phyloP scores from a whole-genome alignment of 2,888 invertebrate species.

The Aleiodes leptofemur region DNA sequence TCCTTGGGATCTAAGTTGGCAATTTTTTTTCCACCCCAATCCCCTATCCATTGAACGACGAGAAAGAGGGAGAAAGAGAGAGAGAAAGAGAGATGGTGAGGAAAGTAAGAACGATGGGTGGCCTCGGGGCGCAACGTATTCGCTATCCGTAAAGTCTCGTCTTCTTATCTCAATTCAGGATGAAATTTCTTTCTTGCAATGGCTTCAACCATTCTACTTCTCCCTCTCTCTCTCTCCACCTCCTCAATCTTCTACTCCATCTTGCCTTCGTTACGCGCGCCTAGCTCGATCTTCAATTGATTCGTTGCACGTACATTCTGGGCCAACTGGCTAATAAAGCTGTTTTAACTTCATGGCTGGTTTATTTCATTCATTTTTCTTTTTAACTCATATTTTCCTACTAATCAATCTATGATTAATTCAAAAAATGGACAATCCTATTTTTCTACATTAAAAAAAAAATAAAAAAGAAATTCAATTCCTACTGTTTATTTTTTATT shows the following conservation, averaged over 20 bases:
- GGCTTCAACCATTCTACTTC: conserved; percentile 9
- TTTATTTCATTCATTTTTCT: conserved; percentile 17
- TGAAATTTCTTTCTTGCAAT: conserved; percentile 26
- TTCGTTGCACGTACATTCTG: conserved; percentile 64
- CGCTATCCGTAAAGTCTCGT: conserved; percentile 47
- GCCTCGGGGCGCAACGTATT: conserved; percentile 42
- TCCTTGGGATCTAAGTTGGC: conserved; percentile 41
- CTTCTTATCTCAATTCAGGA: conserved; percentile 54
- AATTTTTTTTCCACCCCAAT: conserved; percentile 36
- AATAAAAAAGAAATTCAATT: too few relatives aligned
- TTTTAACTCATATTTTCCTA: not conserved
- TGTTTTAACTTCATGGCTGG: conserved; percentile 32
- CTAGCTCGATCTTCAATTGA: conserved; percentile 62
- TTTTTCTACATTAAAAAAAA: too few relatives aligned
- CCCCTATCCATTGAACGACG: conserved; percentile 14
- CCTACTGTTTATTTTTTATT: not conserved
- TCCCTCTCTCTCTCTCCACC: conserved; percentile 36
- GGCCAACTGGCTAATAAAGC: conserved; percentile 39
- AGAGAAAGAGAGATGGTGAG: not conserved
- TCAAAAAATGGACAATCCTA: not conserved
- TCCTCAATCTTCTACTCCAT: conserved; percentile 5
- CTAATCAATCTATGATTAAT: not conserved
- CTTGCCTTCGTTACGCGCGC: conserved; percentile 30
- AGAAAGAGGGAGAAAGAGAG: not conserved
- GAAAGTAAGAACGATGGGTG: conserved; percentile 43